Evolutionary conservation across 2,888 invertebrate species (phyloP), one percentile per base, ranked within the genome.

Genomic region (Sipha maydis): DNA sequence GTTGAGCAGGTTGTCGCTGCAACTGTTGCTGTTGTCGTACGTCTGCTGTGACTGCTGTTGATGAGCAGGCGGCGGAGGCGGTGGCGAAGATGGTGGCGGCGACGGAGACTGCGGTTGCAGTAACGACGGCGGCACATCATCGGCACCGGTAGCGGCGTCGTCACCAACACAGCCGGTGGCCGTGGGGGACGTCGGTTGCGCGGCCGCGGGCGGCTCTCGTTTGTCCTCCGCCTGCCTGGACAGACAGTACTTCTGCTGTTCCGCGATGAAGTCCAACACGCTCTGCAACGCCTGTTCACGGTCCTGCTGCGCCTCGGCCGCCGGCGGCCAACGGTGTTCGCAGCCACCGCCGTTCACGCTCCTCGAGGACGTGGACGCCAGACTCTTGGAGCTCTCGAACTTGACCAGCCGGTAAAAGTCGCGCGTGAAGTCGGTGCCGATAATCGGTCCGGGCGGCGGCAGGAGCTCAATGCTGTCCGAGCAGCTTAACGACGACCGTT

Each of bases 361-460:
- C 21, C 90, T 90, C 17, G 91, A 90, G 77, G 91, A 90, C 1
- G 90, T 90, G 67, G 91, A 90, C 71, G 91, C 90, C 91, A 96
- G 92, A 91, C 96, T 96, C 92, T 95, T 95, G 90, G 95, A 95
- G 92, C 96, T 96, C 91, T 96, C 96, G 91, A 96, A 96, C 92
- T 96, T 96, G 79, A 96, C 96, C 90, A 96, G 93, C 61, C 95
- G 94, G 91, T 96, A 96, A 92, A 96, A 96, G 92, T 96, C 96
- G 90, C 96, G 93, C 9, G 96, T 96, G 91, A 96, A 96, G 91
- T 96, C 95, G 25, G 95, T 94, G 34, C 95, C 95, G 34, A 95
- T 71, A 4, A 86, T 79, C 9, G 86, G 79, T 0, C 86, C 79
- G 38, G 86, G 86, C 28, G 86, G 86, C 93, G 73, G 94, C 94